Conservation (phyloP, 2,888 invertebrate genomes). For the Brachyptera risi region DNA sequence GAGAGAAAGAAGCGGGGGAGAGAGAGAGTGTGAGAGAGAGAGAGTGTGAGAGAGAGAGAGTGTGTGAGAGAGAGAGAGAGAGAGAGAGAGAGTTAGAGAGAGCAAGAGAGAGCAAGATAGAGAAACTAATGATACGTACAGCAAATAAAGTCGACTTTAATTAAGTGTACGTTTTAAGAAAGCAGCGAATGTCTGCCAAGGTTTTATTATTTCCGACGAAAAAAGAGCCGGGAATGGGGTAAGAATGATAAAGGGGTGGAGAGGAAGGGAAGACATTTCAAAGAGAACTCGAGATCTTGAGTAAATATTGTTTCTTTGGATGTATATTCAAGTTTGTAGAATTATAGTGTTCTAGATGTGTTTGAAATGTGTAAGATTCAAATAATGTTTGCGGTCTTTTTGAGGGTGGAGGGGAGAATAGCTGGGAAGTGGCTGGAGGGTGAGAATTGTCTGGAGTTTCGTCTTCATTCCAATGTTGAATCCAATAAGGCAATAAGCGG, state of each 20-base stretch:
- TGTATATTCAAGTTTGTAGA: not conserved
- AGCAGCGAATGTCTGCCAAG: not conserved
- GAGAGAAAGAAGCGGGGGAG: too few species aligned
- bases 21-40: too few species aligned
- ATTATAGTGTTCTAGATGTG: not conserved
- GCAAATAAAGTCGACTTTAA: not conserved
- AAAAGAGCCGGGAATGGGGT: not conserved
- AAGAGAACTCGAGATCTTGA: not conserved
- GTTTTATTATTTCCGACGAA: not conserved
- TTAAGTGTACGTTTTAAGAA: not conserved
- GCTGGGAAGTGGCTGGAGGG: not conserved
- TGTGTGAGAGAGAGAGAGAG: too few species aligned
- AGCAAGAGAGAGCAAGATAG: too few species aligned
- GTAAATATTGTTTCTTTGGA: not conserved
- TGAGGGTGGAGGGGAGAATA: too few species aligned
- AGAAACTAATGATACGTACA: constrained; percentile 9
- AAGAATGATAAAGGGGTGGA: not conserved
- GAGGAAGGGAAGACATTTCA: not conserved
- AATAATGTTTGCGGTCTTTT: not conserved
- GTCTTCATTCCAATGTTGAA: too few species aligned
- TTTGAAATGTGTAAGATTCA: not conserved
- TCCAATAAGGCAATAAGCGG: too few species aligned
- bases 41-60: too few species aligned
- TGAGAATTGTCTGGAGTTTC: not conserved
- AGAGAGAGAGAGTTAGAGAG: too few species aligned